These are phyloP conservation scores for Agrotis clavis DNA, from an alignment of 2,888 invertebrate species.

Conservation along the genomic window DNA sequence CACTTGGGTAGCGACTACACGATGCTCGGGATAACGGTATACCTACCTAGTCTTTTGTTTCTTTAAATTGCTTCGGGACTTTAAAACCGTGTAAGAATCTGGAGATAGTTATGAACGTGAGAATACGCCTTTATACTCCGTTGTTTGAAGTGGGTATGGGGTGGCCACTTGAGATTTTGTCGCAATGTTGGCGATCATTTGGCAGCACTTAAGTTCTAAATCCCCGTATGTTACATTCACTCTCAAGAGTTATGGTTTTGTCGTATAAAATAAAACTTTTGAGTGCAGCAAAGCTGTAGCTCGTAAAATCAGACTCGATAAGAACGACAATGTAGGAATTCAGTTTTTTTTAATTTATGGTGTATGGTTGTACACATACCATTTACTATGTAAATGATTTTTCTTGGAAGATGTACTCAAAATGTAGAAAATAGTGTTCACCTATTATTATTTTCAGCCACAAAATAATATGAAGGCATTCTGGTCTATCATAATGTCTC, in stretches of 20 bases:
- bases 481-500: background rate
- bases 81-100: constrained; percentile 21
- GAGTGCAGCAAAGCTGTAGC: constrained; percentile 29
- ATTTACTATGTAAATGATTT: constrained; percentile 31
- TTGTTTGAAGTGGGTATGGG: constrained; percentile 1
- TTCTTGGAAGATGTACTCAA: constrained; percentile 7
- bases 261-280: constrained; percentile 34
- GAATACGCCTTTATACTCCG: background rate
- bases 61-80: constrained; percentile 52
- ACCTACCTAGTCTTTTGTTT: constrained; percentile 43
- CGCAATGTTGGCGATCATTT: constrained; percentile 21
- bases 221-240: constrained; percentile 26
- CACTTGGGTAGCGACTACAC: constrained; percentile 59
- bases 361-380: constrained; percentile 20
- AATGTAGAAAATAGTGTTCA: constrained; percentile 1
- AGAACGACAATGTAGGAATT: constrained; percentile 54
- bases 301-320: constrained; percentile 61
- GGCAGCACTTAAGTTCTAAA: constrained; percentile 25
- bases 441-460: background rate
- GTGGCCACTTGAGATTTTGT: background rate
- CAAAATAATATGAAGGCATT: background rate
- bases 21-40: constrained; percentile 49
- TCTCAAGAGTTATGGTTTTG: constrained; percentile 28
- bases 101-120: constrained; percentile 13
- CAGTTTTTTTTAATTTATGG: constrained; percentile 56